These are phyloP conservation scores for Torymus texanus DNA, from an alignment of 2,888 invertebrate genomes.

Conservation along the genomic window DNA sequence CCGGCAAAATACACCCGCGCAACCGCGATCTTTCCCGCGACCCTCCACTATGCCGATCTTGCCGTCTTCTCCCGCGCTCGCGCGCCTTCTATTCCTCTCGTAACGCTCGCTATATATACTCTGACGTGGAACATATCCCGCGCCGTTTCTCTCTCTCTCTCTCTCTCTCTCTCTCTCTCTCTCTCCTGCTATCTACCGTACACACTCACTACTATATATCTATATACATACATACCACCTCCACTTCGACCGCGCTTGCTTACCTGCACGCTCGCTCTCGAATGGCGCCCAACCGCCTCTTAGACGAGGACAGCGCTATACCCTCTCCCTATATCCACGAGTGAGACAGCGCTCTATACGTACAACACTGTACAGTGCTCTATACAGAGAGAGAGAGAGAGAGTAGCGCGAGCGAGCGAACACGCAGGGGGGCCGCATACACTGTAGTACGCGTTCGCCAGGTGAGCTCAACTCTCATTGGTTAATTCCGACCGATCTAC, in stretches of 20 bases:
- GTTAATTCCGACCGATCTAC: not conserved
- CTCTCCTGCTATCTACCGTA: not conserved
- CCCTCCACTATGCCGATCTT: no score
- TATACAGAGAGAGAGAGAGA: not conserved
- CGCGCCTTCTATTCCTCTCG: no score
- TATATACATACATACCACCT: not conserved
- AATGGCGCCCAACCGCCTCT: slow-evolving; percentile 23
- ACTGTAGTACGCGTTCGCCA: slow-evolving; percentile 31
- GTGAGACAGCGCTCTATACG: not conserved
- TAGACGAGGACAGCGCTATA: not conserved
- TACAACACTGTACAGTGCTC: not conserved
- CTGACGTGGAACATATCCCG: no score
- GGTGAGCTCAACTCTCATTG: slow-evolving; percentile 28
- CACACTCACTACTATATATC: not conserved
- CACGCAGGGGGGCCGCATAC: not conserved
- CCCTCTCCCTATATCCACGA: not conserved
- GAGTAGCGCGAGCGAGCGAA: not conserved
- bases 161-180: no score
- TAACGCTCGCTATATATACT: no score
- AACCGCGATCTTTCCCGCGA: no score
- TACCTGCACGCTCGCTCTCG: no score
- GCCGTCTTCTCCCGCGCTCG: no score
- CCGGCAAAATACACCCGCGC: no score
- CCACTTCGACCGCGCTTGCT: no score
- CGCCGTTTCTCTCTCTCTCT: no score